Evolutionary conservation across 1,140 invertebrate species (phyloP).

Genomic region (Drosophila sulfurigaster): DNA sequence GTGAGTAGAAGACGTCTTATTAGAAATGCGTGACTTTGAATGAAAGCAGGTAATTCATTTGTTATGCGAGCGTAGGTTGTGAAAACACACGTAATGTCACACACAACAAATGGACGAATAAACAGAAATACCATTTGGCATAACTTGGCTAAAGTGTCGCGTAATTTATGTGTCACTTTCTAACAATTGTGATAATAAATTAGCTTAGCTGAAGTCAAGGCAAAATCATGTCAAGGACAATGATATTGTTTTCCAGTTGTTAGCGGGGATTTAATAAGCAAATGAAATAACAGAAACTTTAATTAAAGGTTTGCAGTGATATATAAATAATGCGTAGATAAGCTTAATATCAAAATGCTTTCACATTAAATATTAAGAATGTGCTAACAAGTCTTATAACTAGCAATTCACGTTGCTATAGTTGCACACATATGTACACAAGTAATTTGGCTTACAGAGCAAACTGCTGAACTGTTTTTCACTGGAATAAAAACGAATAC

Average conservation of each 20-base stretch:
- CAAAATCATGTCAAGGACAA: constrained; percentile 1
- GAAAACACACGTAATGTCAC: constrained; percentile 22
- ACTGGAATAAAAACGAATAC: too few species aligned
- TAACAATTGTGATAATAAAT: constrained; percentile 43
- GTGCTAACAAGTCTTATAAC: too few species aligned
- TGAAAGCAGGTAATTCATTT: constrained; percentile 39
- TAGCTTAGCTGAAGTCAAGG: constrained; percentile 11
- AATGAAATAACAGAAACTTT: too few species aligned
- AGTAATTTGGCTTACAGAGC: too few species aligned
- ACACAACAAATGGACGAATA: constrained; percentile 12
- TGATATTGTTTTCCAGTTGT: background rate
- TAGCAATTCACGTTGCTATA: too few species aligned
- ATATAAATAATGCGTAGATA: too few species aligned
- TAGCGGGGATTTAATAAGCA: background rate
- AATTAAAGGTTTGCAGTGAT: too few species aligned
- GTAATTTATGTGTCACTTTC: constrained; percentile 42
- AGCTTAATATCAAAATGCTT: too few species aligned
- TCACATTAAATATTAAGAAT: too few species aligned
- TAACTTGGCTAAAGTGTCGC: constrained; percentile 35
- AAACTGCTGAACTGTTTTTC: too few species aligned
- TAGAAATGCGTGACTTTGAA: constrained; percentile 43
- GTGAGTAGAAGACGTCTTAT: constrained; percentile 27
- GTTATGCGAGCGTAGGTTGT: constrained; percentile 7
- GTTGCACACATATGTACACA: too few species aligned
- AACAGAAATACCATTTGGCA: constrained; percentile 37